A percentile compares a stretch with the other conserved stretches of the same genome.
Conservation (phyloP, 1,140 invertebrate species). For the Saxidomus purpurata region DNA sequence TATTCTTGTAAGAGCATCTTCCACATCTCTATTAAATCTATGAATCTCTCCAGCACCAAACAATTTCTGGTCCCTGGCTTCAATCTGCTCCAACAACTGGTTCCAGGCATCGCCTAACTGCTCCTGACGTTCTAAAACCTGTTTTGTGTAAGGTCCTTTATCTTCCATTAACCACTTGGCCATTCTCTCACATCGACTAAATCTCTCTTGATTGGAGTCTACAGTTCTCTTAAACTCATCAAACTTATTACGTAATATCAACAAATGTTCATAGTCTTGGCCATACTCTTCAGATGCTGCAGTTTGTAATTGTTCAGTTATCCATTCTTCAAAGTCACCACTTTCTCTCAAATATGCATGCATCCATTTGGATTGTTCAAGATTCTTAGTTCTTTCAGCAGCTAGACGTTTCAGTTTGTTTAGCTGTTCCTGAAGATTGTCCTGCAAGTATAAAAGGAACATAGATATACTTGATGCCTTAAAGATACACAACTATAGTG, state of each 20-base stretch:
- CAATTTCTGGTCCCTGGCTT: constrained; percentile 94
- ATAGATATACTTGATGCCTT: too few species aligned
- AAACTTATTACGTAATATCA: constrained; percentile 92
- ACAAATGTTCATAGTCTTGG: constrained; percentile 98
- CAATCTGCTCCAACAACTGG: constrained; percentile 94
- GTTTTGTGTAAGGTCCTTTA: constrained; percentile 95
- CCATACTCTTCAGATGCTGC: constrained; percentile 98
- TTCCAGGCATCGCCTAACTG: constrained; percentile 96
- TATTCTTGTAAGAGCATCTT: constrained; percentile 96
- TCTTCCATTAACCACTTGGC: constrained; percentile 96
- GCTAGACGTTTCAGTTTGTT: constrained; percentile 93
- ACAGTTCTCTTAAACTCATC: constrained; percentile 97
- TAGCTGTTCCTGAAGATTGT: constrained; percentile 90
- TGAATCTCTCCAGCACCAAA: constrained; percentile 98
- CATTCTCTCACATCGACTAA: constrained; percentile 96
- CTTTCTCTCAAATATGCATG: constrained; percentile 98
- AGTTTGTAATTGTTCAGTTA: constrained; percentile 95
- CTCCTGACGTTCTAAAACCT: constrained; percentile 91
- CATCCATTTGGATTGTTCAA: constrained; percentile 96
- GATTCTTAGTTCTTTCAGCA: constrained; percentile 92
- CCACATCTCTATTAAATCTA: constrained; percentile 98
- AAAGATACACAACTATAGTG: too few species aligned
- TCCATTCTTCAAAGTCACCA: constrained; percentile 97
- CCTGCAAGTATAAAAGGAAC: constrained; percentile 71
- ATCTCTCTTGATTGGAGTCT: constrained; percentile 96